Base-by-base conservation (phyloP, 1,140 invertebrate species). In the Triops longicaudatus region DNA sequence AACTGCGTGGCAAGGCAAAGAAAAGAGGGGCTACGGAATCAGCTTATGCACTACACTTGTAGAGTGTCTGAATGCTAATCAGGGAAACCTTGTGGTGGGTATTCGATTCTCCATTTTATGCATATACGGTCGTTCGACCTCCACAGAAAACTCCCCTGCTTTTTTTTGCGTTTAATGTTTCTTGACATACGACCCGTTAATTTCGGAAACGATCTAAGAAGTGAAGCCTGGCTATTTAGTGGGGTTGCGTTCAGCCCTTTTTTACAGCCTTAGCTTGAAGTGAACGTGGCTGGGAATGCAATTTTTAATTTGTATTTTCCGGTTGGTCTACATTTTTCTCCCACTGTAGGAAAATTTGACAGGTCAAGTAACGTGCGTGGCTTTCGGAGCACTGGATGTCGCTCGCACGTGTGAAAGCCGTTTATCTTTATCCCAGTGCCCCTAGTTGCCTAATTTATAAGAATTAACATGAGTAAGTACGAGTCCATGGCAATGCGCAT, bases 121-220 rank as follows among this genome's bases (percentile, higher is more conserved):
- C 50, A 63, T 63, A 9, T 22, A 63, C 22, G 22, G 31, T 37
- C 22, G 50, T 5, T 63, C 50, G 50, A 9, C 17, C 50, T 9
- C 50, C 50, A 63, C 31, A 37, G 31, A 37, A 37, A 37, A 37
- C 31, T 37, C 31, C 31, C 31, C 31, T 37, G 31, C 31, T 63
- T 63, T 63, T 63, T 63, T 63, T 10, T 6, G 1, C 22, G 14
- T 0, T 22, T 63, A 22, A 63, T 63, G 50, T 17, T 22, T 63
- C 50, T 63, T 63, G 50, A 63, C 50, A 63, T 63, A 63, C 50
- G 50, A 63, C 50, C 50, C 50, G 50, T 63, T 63, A 63, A 63
- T 63, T 63, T 63, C 5, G 14, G 22, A 63, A 63, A 63, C 50
- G 50, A 22, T 63, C 50, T 63, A 14, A 63, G 31, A 63, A 22